Percentiles rank a stretch among this genome's conserved stretches.
Conservation (phyloP, 1,140 invertebrate genomes). For the Stratiolaelaps scimitus region DNA sequence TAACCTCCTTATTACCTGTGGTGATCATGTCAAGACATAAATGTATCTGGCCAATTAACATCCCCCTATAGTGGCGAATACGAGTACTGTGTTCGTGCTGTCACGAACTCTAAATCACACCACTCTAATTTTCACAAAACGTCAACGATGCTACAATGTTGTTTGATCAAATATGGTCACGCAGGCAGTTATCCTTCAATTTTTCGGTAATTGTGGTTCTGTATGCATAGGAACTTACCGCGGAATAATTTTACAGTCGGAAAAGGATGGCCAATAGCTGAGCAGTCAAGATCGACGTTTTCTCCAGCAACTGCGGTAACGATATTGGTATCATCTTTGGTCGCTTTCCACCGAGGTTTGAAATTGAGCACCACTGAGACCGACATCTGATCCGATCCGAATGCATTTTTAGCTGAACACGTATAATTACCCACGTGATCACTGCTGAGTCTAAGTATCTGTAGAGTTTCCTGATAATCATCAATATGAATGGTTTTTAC, state of each 20-base stretch:
- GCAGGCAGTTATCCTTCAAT: no score
- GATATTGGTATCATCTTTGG: not conserved
- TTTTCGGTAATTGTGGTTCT: no score
- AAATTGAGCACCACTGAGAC: slow-evolving; percentile 10
- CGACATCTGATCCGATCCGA: slow-evolving; percentile 32
- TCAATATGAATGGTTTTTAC: slow-evolving; percentile 1
- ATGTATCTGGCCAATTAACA: no score
- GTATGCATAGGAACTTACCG: no score
- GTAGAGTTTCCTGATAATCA: slow-evolving; percentile 71
- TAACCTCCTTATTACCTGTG: no score
- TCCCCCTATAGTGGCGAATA: no score
- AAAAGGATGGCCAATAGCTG: not conserved
- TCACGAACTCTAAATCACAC: no score
- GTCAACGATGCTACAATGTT: no score
- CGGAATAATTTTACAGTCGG: not conserved
- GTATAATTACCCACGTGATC: slow-evolving; percentile 76
- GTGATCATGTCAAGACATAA: no score
- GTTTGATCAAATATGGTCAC: no score
- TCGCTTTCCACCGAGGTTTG: not conserved
- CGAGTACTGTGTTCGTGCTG: no score
- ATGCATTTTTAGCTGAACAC: slow-evolving; percentile 45
- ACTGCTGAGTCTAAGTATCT: slow-evolving; percentile 68
- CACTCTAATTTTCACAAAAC: no score
- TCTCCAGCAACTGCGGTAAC: not conserved
- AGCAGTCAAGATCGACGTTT: not conserved